Evolutionary conservation across 2,888 invertebrate species (phyloP).

Genomic region (Protonemura montana): DNA sequence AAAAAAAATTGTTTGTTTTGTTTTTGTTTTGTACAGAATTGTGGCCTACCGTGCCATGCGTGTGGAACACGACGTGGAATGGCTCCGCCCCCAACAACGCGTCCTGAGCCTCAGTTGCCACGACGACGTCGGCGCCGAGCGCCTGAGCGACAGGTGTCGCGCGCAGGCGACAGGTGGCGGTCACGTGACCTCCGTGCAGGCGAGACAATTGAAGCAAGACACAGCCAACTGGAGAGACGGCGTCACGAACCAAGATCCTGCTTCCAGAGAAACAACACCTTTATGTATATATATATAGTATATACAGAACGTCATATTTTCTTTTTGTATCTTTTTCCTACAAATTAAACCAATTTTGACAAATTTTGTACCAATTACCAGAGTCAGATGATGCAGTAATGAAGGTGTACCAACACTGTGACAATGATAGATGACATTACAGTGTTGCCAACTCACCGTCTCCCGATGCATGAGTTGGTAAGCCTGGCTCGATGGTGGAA

Average conservation of each 20-base stretch:
- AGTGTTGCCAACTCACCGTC: conserved; percentile 58
- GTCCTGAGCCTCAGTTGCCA: conserved; percentile 55
- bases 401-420: no score
- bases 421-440: no score
- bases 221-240: conserved; percentile 67
- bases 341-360: no score
- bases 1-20: no score
- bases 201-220: conserved; percentile 66
- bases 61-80: conserved; percentile 62
- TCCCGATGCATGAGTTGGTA: conserved; percentile 58
- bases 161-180: conserved; percentile 63
- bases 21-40: no score
- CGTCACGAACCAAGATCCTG: conserved; percentile 61
- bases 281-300: no score
- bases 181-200: conserved; percentile 66
- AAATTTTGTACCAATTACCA: no score
- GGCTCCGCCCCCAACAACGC: conserved; percentile 50
- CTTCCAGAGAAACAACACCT: no score
- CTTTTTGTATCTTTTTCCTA: no score
- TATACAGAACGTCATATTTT: no score
- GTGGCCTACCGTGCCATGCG: conserved; percentile 56
- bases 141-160: conserved; percentile 66
- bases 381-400: no score
- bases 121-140: conserved; percentile 64
- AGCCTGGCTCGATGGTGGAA: conserved; percentile 56